Evolutionary conservation across 2,888 invertebrate genomes (phyloP), one percentile per base, ranked within the genome.

Genomic region (Rhyacophila evoluta): DNA sequence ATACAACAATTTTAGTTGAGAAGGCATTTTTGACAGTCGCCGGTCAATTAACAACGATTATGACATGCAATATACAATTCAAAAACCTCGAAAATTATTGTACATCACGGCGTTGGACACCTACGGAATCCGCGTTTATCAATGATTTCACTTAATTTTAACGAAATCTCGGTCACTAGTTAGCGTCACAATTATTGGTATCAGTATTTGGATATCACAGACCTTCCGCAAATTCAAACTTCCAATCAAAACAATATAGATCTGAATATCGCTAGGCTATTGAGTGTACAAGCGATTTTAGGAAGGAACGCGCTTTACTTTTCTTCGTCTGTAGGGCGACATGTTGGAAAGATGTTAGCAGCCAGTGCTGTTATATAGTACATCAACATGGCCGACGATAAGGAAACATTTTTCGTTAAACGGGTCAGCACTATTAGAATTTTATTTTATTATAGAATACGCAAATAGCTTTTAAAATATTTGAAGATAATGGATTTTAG

Each of bases 141-240:
- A 67, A 12, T 28, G 29, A 29, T 69, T 28, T 36, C 55, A 37
- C 12, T 39, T 55, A 27, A 74, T 33, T 33, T 29, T 55, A 33
- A 29, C n/a, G 11, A n/a, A 41, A 29, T 29, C 5, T 19, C 10
- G 12, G 11, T 10, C 11, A 74, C 28, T 55, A 74, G 27, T 36
- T 33, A 11, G 33, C 55, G 27, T 27, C 11, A 27, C 19, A 37
- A 37, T 27, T 68, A 33, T n/a, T 27, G 37, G 12, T 37, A 69
- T n/a, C 11, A 12, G 27, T 55, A 4, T 36, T 55, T 36, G 15
- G 27, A 36, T 19, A 55, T 76, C 72, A 33, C 76, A 76, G 37
- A 76, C 76, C 29, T 76, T 37, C 41, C 71, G 55, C 41, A 27
- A 27, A 74, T 78, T 78, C 74, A 78, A 78, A 78, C 69, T 78